Conservation (phyloP, 1,140 invertebrate genomes). For the Bombus impatiens region DNA sequence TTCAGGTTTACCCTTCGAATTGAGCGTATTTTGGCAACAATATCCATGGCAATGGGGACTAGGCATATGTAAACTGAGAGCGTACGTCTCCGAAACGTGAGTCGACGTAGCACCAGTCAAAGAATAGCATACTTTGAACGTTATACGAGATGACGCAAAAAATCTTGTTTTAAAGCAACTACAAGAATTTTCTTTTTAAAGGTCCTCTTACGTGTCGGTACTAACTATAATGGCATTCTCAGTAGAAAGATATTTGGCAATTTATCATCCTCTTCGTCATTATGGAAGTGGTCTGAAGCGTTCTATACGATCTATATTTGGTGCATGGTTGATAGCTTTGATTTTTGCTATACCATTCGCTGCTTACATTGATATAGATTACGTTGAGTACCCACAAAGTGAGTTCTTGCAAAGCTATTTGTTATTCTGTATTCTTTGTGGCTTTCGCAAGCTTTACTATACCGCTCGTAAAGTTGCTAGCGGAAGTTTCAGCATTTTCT, state of each 20-base stretch:
- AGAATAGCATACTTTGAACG: neutral
- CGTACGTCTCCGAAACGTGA: constrained; percentile 83
- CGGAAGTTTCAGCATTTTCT: neutral
- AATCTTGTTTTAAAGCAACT: neutral
- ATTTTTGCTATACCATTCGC: constrained; percentile 91
- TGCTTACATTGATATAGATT: constrained; percentile 86
- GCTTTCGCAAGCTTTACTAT: neutral
- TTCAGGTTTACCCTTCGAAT: constrained; percentile 92
- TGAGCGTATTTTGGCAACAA: constrained; percentile 94
- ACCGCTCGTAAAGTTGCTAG: neutral
- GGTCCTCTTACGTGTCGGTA: constrained; percentile 94
- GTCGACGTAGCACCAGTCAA: constrained; percentile 22
- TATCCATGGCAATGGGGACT: constrained; percentile 94
- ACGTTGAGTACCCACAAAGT: constrained; percentile 88
- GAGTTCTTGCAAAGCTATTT: constrained; percentile 46
- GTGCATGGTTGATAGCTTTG: constrained; percentile 90
- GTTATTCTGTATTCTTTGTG: neutral
- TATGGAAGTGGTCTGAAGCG: constrained; percentile 91
- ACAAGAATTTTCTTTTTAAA: constrained; percentile 68
- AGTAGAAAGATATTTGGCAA: constrained; percentile 94
- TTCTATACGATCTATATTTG: constrained; percentile 90
- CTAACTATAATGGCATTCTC: constrained; percentile 95
- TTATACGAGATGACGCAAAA: too few species aligned
- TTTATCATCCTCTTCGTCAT: constrained; percentile 93
- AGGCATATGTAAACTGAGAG: constrained; percentile 91